Evolutionary conservation across 2,797 vertebrate genomes (phyloP).

Genomic region (Nothura maculosa): DNA sequence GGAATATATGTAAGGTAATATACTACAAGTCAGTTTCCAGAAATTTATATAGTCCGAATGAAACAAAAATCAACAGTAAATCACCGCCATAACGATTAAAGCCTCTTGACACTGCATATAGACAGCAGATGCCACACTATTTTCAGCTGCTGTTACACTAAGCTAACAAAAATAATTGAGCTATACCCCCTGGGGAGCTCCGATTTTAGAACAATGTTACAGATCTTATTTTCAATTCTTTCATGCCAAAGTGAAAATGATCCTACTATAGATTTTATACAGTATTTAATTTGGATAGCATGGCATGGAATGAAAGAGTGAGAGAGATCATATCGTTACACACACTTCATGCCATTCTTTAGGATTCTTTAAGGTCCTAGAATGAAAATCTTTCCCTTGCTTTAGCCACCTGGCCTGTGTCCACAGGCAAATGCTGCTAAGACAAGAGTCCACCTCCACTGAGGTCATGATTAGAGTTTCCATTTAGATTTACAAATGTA

Average conservation of each 20-base stretch:
- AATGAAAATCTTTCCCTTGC: neutral
- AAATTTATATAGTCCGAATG: neutral
- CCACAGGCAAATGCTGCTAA: neutral
- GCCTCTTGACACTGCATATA: neutral
- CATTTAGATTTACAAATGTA: conserved; percentile 19
- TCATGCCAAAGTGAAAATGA: neutral
- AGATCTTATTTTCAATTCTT: neutral
- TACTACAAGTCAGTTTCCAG: neutral
- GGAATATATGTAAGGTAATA: neutral
- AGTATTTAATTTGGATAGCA: neutral
- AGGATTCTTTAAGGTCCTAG: neutral
- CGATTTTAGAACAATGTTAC: neutral
- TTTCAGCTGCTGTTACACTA: neutral
- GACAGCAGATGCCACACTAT: neutral
- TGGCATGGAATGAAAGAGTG: neutral
- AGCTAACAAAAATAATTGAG: neutral
- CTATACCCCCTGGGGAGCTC: neutral
- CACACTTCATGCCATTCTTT: accelerated
- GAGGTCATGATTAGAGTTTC: neutral
- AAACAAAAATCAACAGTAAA: neutral
- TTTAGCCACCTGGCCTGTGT: neutral
- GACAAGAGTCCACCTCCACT: neutral
- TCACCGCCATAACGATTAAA: neutral
- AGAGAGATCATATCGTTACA: no score
- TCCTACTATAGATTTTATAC: neutral